Evolutionary conservation across 1,140 invertebrate genomes (phyloP), one percentile per base, ranked within the genome.

Genomic region (Acromyrmex echinatior): DNA sequence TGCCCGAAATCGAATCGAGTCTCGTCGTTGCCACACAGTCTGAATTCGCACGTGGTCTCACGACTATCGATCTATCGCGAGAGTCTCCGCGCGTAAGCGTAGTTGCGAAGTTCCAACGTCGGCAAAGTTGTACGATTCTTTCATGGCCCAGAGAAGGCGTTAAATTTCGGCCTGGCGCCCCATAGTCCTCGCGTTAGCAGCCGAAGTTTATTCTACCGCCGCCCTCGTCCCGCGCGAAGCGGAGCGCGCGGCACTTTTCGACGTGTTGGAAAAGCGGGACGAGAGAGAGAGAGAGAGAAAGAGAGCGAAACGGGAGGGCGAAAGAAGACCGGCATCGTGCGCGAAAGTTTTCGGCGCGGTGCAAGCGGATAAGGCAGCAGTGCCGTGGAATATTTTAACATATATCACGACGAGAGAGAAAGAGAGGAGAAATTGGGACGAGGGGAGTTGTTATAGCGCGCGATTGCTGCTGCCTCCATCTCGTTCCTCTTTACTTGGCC

Each of bases 341-440:
- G 85, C 82, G 66, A 90, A 89, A 91, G 88, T 92, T 92, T 91
- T 90, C 86, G 88, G 58, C 76, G 45, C 49, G 31, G 60, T 25
- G 76, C 56, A 28, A 60, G 39, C 73, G 89, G 65, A 86, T 80
- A 87, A 90, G 79, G 80, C 82, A 86, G 73, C 53, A 76, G 81
- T 79, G 60, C 60, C 68, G 90, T 78, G 87, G 92, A 93, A 93
- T 93, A 93, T 93, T 92, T 93, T 93, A 93, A 89, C 92, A 93
- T 93, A 91, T 86, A 88, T 91, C 90, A 88, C 71, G 88, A 84
- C 35, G 35, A 39, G 31, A 70, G 12, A 45, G 65, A 35, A 14
- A 12, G 65, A 70, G n/a, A 28, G 7, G 66, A 70, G 66, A 92
- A 92, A 92, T 92, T 92, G 85, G 88, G 77, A 91, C 91, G 92